phyloP scores from a whole-genome alignment of 1,140 invertebrate species.

The Drosophila varians region DNA sequence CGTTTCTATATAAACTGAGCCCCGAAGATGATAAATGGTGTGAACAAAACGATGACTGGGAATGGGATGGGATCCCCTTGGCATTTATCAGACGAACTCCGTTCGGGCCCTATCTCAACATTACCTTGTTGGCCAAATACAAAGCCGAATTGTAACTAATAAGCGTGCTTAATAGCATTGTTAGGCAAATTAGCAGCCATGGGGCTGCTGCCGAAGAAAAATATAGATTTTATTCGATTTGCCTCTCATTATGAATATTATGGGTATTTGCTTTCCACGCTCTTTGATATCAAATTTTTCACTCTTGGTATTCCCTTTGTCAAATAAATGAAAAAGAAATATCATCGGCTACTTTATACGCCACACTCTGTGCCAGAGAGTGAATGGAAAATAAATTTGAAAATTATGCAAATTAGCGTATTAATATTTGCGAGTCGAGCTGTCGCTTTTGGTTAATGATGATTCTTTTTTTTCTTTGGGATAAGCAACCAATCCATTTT shows the following conservation, averaged over 20 bases:
- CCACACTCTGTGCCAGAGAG: conserved; percentile 35
- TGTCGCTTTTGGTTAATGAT: conserved; percentile 55
- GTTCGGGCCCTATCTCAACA: conserved; percentile 24
- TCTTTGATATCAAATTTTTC: conserved; percentile 33
- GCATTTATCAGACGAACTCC: conserved; percentile 50
- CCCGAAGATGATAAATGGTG: conserved; percentile 61
- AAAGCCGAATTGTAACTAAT: conserved; percentile 70
- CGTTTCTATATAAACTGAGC: conserved; percentile 8
- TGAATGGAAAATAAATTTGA: conserved; percentile 64
- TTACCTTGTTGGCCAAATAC: conserved; percentile 60
- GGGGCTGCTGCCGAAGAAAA: conserved; percentile 21
- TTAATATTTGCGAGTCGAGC: conserved; percentile 54
- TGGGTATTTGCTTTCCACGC: conserved; percentile 11
- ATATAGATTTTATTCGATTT: conserved; percentile 47
- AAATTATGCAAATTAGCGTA: conserved; percentile 70
- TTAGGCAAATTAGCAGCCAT: conserved; percentile 65
- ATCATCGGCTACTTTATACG: conserved; percentile 61
- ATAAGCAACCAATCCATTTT: conserved; percentile 19
- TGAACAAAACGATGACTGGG: conserved; percentile 35
- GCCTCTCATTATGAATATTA: conserved; percentile 16
- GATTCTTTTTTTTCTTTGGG: conserved; percentile 25
- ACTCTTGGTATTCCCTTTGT: conserved; percentile 46
- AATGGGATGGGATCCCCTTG: conserved; percentile 18
- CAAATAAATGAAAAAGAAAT: conserved; percentile 37
- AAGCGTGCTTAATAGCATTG: conserved; percentile 63